Evolutionary conservation across 1,140 invertebrate genomes (phyloP).

Genomic region (Myzus persicae): DNA sequence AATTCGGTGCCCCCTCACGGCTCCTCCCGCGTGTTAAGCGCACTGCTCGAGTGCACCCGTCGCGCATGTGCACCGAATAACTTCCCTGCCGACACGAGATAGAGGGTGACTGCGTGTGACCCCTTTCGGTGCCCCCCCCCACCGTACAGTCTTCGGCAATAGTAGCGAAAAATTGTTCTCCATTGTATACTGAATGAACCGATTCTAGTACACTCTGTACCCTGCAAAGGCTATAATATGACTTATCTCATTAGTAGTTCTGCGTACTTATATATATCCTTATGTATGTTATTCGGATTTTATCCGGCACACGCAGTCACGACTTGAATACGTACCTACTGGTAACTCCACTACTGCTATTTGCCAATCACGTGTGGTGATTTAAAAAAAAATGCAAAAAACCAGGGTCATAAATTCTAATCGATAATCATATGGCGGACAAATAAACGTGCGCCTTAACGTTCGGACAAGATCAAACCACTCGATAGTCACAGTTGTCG

Average conservation of each 20-base stretch:
- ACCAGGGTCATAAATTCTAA: not conserved
- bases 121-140: not conserved
- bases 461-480: not conserved
- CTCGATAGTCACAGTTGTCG: not conserved
- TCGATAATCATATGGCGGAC: not conserved
- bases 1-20: not conserved
- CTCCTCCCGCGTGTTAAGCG: not conserved
- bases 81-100: not conserved
- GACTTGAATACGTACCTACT: not conserved
- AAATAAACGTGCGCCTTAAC: not conserved
- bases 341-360: not conserved
- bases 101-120: not conserved
- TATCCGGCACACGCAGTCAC: not conserved
- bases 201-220: not conserved
- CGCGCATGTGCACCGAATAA: constrained; percentile 1
- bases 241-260: not conserved
- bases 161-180: not conserved
- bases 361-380: not conserved
- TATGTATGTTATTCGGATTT: not conserved
- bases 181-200: constrained; percentile 2
- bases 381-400: constrained; percentile 9
- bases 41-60: constrained; percentile 33
- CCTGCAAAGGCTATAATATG: not conserved
- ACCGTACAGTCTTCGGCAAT: not conserved
- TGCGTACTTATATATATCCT: not conserved